Percentiles rank a stretch among this genome's conserved stretches.
Evolutionary conservation across 2,888 invertebrate species (phyloP).

Genomic region (Pharmacophagus antenor): DNA sequence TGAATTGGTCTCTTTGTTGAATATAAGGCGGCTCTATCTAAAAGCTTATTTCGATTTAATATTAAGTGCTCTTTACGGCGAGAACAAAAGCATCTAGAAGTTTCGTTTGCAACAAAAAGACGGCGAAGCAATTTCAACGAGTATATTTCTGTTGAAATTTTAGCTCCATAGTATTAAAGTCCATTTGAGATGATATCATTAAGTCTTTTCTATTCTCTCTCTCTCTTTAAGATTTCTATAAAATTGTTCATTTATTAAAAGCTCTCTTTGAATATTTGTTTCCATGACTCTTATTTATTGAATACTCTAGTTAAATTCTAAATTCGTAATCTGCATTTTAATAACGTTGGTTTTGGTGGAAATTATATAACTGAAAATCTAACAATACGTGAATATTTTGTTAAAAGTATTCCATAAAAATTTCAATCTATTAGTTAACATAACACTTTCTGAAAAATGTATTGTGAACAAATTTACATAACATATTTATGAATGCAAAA

Average conservation of each 20-base stretch:
- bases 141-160: constrained; percentile 4
- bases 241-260: background rate
- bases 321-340: too few relatives aligned
- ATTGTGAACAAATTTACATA: too few relatives aligned
- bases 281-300: background rate
- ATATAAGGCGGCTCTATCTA: background rate
- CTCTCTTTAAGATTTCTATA: background rate
- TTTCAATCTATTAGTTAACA: too few relatives aligned
- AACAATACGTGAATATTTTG: too few relatives aligned
- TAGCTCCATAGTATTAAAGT: background rate
- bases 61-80: background rate
- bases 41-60: constrained; percentile 1
- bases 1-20: background rate
- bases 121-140: background rate
- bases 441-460: too few relatives aligned
- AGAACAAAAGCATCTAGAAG: constrained; percentile 8
- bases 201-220: too few relatives aligned
- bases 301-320: background rate
- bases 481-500: too few relatives aligned
- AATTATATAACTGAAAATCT: too few relatives aligned
- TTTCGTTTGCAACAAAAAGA: constrained; percentile 1
- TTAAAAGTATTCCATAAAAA: too few relatives aligned
- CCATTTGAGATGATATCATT: background rate
- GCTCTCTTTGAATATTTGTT: background rate
- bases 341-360: too few relatives aligned